Conservation (phyloP, 2,888 invertebrate species). For the Troides aeacus region DNA sequence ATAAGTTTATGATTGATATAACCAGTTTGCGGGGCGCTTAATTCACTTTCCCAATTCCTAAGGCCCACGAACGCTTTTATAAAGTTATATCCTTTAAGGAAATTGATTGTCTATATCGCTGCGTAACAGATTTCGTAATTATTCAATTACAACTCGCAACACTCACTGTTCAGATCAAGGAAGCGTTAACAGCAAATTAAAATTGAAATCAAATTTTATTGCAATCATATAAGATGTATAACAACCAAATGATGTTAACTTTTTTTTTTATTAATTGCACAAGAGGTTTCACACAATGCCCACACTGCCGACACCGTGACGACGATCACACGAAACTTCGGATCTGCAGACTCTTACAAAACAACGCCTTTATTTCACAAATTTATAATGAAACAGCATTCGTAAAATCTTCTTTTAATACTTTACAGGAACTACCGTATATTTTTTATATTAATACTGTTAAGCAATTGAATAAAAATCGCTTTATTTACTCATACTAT, state of each 20-base stretch:
- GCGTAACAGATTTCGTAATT: slow-evolving; percentile 65
- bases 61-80: slow-evolving; percentile 63
- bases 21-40: slow-evolving; percentile 79
- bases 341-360: slow-evolving; percentile 12
- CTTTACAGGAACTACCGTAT: too few relatives aligned
- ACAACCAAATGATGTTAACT: slow-evolving; percentile 15
- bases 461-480: too few relatives aligned
- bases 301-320: slow-evolving; percentile 12
- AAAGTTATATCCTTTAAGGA: slow-evolving; percentile 74
- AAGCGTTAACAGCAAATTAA: slow-evolving; percentile 51
- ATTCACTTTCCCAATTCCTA: slow-evolving; percentile 78
- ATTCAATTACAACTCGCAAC: slow-evolving; percentile 57
- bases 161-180: slow-evolving; percentile 41
- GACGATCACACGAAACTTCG: slow-evolving; percentile 26
- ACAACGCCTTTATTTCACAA: slow-evolving; percentile 6
- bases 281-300: slow-evolving; percentile 12
- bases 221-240: slow-evolving; percentile 27
- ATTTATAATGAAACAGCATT: background rate
- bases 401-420: too few relatives aligned
- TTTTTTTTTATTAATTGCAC: slow-evolving; percentile 16
- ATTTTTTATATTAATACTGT: too few relatives aligned
- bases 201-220: slow-evolving; percentile 44
- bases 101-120: slow-evolving; percentile 71
- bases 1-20: slow-evolving; percentile 81
- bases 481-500: too few relatives aligned